Evolutionary conservation across 2,113 vertebrate species (phyloP).

Genomic region (Catagonus wagneri): DNA sequence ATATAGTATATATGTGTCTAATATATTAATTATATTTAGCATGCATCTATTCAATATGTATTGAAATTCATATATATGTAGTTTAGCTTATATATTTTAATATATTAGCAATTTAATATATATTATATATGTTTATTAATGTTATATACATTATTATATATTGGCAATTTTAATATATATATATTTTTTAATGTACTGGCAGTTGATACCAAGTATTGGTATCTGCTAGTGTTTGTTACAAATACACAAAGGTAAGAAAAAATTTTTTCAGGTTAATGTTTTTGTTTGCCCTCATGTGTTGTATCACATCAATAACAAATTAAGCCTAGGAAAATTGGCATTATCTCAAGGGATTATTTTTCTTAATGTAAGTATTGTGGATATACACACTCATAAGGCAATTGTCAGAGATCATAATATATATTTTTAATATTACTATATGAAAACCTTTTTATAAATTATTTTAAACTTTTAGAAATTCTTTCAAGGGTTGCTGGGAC

Average conservation of each 20-base stretch:
- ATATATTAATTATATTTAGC: not conserved
- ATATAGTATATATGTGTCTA: not conserved
- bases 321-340: not conserved
- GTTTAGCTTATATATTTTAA: not conserved
- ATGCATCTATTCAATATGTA: not conserved
- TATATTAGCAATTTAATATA: no score
- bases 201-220: not conserved
- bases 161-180: not conserved
- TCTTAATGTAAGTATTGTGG: not conserved
- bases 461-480: not conserved
- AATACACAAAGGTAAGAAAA: not conserved
- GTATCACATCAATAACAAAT: not conserved
- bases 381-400: not conserved
- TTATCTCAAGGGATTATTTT: not conserved
- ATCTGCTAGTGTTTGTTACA: not conserved
- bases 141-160: no score
- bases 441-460: not conserved
- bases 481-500: not conserved
- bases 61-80: not conserved
- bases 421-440: not conserved
- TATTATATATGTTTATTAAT: no score
- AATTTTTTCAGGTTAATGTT: not conserved
- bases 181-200: no score
- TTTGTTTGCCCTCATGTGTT: not conserved
- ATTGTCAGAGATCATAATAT: not conserved